Evolutionary conservation across 2,113 vertebrate genomes (phyloP).

Genomic region (Amblyornis subalaris): DNA sequence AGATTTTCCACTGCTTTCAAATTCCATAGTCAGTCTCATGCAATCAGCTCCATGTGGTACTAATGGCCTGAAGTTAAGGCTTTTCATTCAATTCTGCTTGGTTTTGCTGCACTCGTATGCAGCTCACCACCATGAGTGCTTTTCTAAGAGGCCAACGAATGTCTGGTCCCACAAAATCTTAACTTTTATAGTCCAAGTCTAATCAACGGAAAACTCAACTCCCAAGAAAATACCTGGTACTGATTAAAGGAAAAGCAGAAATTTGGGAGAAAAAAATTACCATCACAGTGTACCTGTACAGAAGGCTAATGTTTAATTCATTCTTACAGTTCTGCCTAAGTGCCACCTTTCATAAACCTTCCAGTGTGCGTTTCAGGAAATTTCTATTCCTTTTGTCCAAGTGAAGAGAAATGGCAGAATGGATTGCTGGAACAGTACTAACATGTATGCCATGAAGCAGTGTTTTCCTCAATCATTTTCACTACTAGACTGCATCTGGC

Average conservation of each 20-base stretch:
- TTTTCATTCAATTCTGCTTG: not conserved
- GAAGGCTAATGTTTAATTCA: not conserved
- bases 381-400: not conserved
- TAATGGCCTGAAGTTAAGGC: not conserved
- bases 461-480: not conserved
- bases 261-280: not conserved
- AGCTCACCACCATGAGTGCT: not conserved
- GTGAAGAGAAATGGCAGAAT: not conserved
- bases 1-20: not conserved
- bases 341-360: not conserved
- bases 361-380: not conserved
- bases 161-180: not conserved
- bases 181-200: not conserved
- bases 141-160: not conserved
- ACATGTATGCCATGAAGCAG: accelerated
- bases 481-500: not conserved
- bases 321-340: not conserved
- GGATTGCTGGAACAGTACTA: not conserved
- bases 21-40: not conserved
- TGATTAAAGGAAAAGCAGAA: not conserved
- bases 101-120: not conserved
- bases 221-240: not conserved
- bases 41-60: not conserved
- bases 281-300: not conserved
- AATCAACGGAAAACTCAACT: not conserved